Conservation (phyloP, 2,888 invertebrate species). For the Drosophila tripunctata region DNA sequence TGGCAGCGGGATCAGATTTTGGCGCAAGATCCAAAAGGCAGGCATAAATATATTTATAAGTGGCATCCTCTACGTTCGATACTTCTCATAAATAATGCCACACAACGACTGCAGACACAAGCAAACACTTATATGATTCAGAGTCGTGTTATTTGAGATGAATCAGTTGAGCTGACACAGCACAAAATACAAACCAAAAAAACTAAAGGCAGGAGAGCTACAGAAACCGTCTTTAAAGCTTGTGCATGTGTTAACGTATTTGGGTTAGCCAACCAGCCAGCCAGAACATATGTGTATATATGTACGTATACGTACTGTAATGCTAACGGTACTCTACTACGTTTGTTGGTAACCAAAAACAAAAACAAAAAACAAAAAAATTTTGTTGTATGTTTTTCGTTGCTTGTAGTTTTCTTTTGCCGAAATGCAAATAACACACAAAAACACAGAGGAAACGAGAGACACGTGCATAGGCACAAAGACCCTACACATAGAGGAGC, state of each 20-base stretch:
- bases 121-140: constrained; percentile 53
- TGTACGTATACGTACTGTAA: constrained; percentile 41
- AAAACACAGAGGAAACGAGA: constrained; percentile 23
- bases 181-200: constrained; percentile 36
- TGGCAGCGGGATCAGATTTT: constrained; percentile 26
- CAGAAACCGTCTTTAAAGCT: constrained; percentile 49
- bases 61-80: constrained; percentile 57
- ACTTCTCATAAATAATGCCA: constrained; percentile 54
- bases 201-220: constrained; percentile 25
- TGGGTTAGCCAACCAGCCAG: constrained; percentile 74
- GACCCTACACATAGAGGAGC: neutral
- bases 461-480: constrained; percentile 50
- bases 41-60: constrained; percentile 61
- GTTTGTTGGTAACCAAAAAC: constrained; percentile 17
- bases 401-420: constrained; percentile 42
- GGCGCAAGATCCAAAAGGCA: constrained; percentile 20
- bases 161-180: constrained; percentile 73
- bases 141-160: constrained; percentile 59
- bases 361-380: constrained; percentile 56
- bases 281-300: constrained; percentile 53
- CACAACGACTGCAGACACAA: constrained; percentile 32
- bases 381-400: constrained; percentile 60
- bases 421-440: constrained; percentile 47
- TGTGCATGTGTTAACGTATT: constrained; percentile 51
- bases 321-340: constrained; percentile 48